Base-by-base conservation (phyloP, 2,113 vertebrate genomes). In the Gopherus evgoodei region DNA sequence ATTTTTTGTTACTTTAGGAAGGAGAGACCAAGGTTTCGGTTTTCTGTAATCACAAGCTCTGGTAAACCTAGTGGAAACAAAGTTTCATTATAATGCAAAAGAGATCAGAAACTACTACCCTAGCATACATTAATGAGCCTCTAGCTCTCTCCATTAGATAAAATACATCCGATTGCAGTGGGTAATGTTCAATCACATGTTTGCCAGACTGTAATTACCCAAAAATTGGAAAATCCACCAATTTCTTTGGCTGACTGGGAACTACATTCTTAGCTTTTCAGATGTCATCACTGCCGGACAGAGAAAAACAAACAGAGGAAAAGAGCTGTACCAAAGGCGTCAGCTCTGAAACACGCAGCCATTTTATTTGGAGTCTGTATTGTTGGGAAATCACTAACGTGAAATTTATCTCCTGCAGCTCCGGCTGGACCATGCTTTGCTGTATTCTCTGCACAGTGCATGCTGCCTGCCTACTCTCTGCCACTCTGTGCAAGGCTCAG, bases 401-500 rank as follows among this genome's bases (percentile, higher is more conserved):
- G 44, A 27, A 13, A 11, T 31, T 7, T 49, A 16, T 25, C 22
- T 31, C 27, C 42, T 17, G 47, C 78, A 27, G 78, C 24, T 80
- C 78, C 65, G n/a, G 65, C 35, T 35, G 62, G 62, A 3, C 31
- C 62, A 8, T 35, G 62, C 3, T 35, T 16, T 65, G 62, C 62
- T 35, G 62, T 35, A 35, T 13, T 35, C 14, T 62, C 25, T 13
- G 11, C 57, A 6, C 57, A 59, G 27, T 16, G 29, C 12, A 3
- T 31, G 11, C 27, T 29, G 57, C 27, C 31, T 65, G 62, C 29
- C 8, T 17, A 11, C n/a, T 12, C 35, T 11, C 69, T n/a, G 13
- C n/a, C 11, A 4, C 50, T 4, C 59, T 11, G 9, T 12, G 69
- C 35, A 24, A 2, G 0, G 75, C 22, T 11, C 8, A 6, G 7